These are phyloP conservation scores for Platyrinchus mystaceus DNA, from an alignment of 2,797 vertebrate species.

Conservation along the genomic window DNA sequence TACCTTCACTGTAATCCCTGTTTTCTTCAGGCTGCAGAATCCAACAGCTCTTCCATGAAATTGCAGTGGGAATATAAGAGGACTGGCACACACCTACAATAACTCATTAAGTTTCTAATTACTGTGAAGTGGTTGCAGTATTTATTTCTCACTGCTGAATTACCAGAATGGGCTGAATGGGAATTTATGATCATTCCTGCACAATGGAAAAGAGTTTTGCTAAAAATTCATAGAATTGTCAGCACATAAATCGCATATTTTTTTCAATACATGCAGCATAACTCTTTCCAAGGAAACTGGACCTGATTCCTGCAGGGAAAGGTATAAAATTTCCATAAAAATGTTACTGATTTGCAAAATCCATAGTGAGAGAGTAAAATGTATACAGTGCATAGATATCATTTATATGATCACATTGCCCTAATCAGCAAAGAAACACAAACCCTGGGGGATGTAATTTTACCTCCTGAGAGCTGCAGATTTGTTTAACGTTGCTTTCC, in stretches of 20 bases:
- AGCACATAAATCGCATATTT: neutral
- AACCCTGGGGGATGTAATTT: neutral
- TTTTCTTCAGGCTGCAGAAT: neutral
- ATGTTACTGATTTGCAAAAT: neutral
- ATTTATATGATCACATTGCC: neutral
- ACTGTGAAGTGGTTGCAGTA: neutral
- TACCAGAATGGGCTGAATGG: neutral
- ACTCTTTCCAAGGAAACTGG: neutral
- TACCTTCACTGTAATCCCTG: neutral
- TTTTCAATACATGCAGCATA: neutral
- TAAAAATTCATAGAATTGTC: neutral
- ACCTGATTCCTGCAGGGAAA: neutral
- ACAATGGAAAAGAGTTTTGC: neutral
- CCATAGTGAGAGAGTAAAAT: neutral
- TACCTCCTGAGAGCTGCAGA: neutral
- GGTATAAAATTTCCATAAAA: neutral
- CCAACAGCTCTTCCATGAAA: neutral
- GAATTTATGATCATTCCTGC: neutral
- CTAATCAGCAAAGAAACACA: neutral
- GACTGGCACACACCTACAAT: neutral
- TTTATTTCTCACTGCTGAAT: neutral
- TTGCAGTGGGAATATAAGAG: neutral
- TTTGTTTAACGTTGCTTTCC: neutral
- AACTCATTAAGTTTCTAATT: neutral
- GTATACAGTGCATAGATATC: fast-evolving